phyloP scores from a whole-genome alignment of 2,888 invertebrate species.

The Punctoribates punctum region DNA sequence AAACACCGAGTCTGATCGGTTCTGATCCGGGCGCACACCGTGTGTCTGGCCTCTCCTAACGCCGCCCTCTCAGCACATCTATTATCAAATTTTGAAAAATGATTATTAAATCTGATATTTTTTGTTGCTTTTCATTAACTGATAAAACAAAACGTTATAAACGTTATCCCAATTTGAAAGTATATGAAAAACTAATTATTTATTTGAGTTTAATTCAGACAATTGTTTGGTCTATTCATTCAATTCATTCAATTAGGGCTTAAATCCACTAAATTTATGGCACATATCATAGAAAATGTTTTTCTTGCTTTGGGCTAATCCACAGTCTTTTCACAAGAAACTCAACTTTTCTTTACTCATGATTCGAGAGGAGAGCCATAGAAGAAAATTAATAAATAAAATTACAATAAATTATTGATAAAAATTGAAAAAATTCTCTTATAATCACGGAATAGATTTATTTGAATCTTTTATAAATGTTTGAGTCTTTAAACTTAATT shows the following conservation, averaged over 20 bases:
- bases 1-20: not conserved
- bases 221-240: not conserved
- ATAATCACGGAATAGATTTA: slow-evolving; percentile 21
- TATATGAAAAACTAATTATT: not conserved
- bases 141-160: not conserved
- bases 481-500: not conserved
- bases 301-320: not conserved
- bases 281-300: not conserved
- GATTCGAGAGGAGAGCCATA: slow-evolving; percentile 12
- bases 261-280: not conserved
- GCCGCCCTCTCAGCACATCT: not conserved
- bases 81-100: slow-evolving; percentile 24
- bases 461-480: not conserved
- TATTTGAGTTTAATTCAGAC: not conserved
- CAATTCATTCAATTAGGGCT: not conserved
- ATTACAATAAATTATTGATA: slow-evolving; percentile 29
- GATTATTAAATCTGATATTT: slow-evolving; percentile 9
- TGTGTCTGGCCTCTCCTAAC: not conserved
- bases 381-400: slow-evolving; percentile 27
- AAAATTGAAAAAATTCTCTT: not conserved
- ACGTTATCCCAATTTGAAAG: not conserved
- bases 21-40: not conserved
- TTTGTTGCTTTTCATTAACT: not conserved
- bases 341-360: not conserved
- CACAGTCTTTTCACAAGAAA: not conserved